Base-by-base conservation (phyloP, 2,113 vertebrate genomes). In the Gambusia affinis region DNA sequence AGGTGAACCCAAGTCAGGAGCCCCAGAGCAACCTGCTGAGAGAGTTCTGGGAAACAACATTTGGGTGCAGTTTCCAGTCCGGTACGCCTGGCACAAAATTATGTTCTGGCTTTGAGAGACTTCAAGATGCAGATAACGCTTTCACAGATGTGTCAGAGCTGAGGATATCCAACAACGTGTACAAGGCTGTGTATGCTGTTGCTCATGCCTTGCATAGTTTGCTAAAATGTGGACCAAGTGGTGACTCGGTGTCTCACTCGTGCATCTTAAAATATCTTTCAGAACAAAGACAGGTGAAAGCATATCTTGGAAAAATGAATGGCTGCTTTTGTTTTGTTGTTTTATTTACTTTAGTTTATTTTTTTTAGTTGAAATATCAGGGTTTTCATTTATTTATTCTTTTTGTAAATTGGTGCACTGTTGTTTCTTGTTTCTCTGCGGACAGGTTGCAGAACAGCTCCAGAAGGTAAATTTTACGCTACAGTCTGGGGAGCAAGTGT, bases 1-100 rank as follows among this genome's bases (percentile, higher is more conserved):
- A 88, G 14, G 84, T 94, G 19, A 86, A 91, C 37, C 94, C 93
- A 79, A 85, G 76, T 33, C 81, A 91, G 57, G 76, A 83, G 30
- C 87, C 90, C 29, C 84, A 82, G 60, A 93, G 80, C 78, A 54
- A 73, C 29, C 30, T 94, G 4, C 51, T 94, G 4, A 92, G 17
- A 70, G 94, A 95, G 72, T 95, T 95, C 80, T 95, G 95, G 94
- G 94, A 95, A 85, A 83, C 31, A 0, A 81, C 81, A 5, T 95
- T 95, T 88, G 82, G 57, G 60, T 95, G 95, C 71, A 85, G 75
- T 37, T 85, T 91, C 4, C 70, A 81, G 17, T 17, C 76, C 1
- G 30, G 39, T 33, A 3, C 54, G 3, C 10, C 54, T n/a, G 54
- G 44, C 27, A 69, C 79, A 70, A 65, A 70, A 12, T 75, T 71